A percentile compares a stretch with the other conserved stretches of the same genome.
These are phyloP conservation scores for Poecilia wingei DNA, from an alignment of 2,797 vertebrate species.

Conservation along the genomic window DNA sequence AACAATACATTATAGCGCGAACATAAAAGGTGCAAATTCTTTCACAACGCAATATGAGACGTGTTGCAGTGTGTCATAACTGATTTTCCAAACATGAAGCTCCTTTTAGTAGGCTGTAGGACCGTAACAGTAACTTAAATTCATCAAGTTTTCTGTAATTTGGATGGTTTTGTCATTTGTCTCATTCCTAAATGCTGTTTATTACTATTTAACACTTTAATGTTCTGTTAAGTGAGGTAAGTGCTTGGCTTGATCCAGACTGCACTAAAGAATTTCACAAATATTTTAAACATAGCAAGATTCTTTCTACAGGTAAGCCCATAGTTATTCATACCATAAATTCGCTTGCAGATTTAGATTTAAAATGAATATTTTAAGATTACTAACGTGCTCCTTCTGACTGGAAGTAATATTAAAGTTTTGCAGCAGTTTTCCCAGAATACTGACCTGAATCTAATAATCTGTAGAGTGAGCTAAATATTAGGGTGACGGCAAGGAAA, in stretches of 20 bases:
- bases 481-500: neutral
- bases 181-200: neutral
- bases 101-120: neutral
- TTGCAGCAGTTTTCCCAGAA: neutral
- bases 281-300: neutral
- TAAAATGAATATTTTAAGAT: neutral
- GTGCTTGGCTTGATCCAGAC: neutral
- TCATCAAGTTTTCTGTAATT: neutral
- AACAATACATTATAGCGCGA: too few relatives aligned
- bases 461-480: neutral
- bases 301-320: neutral
- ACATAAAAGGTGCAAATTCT: neutral
- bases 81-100: neutral
- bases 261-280: neutral
- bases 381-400: neutral
- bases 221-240: neutral
- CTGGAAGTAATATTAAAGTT: neutral
- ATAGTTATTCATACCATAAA: neutral
- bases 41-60: neutral
- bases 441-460: neutral
- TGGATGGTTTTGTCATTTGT: neutral
- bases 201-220: neutral
- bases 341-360: neutral
- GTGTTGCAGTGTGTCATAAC: neutral
- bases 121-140: neutral